Conservation (phyloP, 2,113 vertebrate species). For the Sigmodon hispidus region DNA sequence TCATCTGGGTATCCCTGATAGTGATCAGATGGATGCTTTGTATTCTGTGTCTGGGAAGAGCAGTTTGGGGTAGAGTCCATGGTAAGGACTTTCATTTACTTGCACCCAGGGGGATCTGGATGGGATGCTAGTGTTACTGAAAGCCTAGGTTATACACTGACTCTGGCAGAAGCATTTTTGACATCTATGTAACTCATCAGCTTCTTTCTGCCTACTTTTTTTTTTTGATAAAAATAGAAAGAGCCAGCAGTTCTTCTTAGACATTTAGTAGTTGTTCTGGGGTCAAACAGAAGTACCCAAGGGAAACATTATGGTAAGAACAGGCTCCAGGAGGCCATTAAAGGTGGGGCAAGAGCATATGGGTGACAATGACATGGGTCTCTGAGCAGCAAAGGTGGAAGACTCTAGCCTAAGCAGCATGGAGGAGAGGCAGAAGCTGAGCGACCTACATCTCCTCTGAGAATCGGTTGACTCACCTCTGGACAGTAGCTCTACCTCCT, state of each 20-base stretch:
- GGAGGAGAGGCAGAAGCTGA: conserved; percentile 49
- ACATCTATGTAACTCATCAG: conserved; percentile 54
- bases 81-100: neutral
- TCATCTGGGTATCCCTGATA: neutral
- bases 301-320: neutral
- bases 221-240: conserved; percentile 30
- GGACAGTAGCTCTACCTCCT: conserved; percentile 59
- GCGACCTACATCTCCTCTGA: conserved; percentile 74
- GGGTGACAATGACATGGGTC: neutral
- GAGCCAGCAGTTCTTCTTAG: conserved; percentile 32
- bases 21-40: neutral
- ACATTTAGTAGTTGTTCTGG: conserved; percentile 45
- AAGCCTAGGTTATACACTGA: neutral
- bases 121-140: neutral
- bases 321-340: neutral
- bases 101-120: neutral
- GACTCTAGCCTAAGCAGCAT: neutral
- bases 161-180: neutral
- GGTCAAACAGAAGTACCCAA: neutral
- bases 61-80: neutral
- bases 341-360: neutral
- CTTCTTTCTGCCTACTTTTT: conserved; percentile 22
- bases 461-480: conserved; percentile 79
- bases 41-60: neutral
- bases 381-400: neutral